Percentiles rank a stretch among this genome's conserved stretches.
Evolutionary conservation across 2,888 invertebrate genomes (phyloP).

Genomic region (Mechanitis messenoides): DNA sequence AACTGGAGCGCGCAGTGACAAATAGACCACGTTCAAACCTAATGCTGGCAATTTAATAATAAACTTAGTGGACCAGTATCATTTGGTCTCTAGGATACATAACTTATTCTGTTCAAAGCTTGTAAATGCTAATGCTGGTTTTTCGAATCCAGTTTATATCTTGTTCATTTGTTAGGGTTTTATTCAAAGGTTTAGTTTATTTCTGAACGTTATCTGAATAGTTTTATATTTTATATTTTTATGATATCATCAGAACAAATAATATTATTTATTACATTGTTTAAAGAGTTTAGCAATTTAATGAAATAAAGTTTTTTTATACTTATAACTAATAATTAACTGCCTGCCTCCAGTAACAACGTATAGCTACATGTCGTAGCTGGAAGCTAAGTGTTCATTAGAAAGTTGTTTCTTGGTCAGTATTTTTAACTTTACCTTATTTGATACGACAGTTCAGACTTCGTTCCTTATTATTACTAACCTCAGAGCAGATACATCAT

Average conservation of each 20-base stretch:
- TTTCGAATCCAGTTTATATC: conserved; percentile 1
- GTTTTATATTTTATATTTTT: no score
- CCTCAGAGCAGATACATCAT: not conserved
- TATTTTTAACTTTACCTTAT: conserved; percentile 1
- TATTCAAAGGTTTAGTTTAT: not conserved
- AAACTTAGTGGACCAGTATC: conserved; percentile 37
- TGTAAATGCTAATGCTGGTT: conserved; percentile 2
- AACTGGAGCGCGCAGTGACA: conserved; percentile 62
- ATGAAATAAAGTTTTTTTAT: no score
- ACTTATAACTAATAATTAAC: no score
- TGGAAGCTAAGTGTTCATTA: not conserved
- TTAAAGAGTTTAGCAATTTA: no score
- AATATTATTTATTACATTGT: no score
- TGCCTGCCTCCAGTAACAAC: no score
- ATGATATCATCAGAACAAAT: no score
- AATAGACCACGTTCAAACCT: conserved; percentile 52
- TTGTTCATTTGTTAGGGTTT: not conserved
- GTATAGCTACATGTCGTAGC: not conserved
- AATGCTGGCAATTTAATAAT: conserved; percentile 57
- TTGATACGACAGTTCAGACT: not conserved
- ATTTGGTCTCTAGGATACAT: conserved; percentile 35
- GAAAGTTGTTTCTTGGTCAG: not conserved
- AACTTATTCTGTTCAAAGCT: conserved; percentile 16
- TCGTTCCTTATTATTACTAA: not conserved
- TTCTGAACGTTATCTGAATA: not conserved